A percentile compares a stretch with the other conserved stretches of the same genome.
phyloP scores from a whole-genome alignment of 2,888 invertebrate genomes.

The Yponomeuta sedellus region DNA sequence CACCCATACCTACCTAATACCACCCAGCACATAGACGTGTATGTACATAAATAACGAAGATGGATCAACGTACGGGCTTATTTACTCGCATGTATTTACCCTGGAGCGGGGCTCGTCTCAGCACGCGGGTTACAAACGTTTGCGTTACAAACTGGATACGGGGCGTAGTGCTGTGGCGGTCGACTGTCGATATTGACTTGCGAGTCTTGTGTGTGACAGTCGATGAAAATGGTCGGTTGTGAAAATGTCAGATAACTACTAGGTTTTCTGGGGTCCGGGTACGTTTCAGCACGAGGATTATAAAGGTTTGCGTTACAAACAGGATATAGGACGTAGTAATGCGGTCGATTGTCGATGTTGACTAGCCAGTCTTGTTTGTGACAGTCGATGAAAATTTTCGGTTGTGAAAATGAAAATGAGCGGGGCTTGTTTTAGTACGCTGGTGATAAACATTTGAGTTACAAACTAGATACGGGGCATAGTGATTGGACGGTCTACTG shows the following conservation, averaged over 20 bases:
- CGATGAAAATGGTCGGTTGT: no score
- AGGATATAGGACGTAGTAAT: conserved; percentile 55
- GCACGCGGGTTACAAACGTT: conserved; percentile 54
- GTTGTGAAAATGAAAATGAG: background rate
- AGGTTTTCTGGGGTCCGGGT: background rate
- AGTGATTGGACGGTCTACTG: conserved; percentile 32
- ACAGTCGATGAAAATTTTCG: no score
- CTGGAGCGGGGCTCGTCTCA: conserved; percentile 1
- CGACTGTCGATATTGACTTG: conserved; percentile 26
- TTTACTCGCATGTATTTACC: conserved; percentile 13
- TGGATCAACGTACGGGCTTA: conserved; percentile 2
- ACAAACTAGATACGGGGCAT: conserved; percentile 59
- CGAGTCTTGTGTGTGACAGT: background rate
- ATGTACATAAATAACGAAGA: background rate
- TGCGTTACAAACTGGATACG: conserved; percentile 67
- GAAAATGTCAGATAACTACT: no score
- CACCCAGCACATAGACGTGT: background rate
- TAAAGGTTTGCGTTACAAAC: conserved; percentile 70
- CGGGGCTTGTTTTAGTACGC: background rate
- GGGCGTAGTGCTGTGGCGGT: conserved; percentile 36
- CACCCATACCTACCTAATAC: background rate
- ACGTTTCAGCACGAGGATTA: conserved; percentile 30
- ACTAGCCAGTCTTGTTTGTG: background rate
- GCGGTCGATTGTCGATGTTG: conserved; percentile 26
- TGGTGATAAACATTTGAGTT: conserved; percentile 67